Percentiles rank a stretch among this genome's conserved stretches.
Conservation (phyloP, 64 coral and sea anemone genomes). For the Montipora capricornis region DNA sequence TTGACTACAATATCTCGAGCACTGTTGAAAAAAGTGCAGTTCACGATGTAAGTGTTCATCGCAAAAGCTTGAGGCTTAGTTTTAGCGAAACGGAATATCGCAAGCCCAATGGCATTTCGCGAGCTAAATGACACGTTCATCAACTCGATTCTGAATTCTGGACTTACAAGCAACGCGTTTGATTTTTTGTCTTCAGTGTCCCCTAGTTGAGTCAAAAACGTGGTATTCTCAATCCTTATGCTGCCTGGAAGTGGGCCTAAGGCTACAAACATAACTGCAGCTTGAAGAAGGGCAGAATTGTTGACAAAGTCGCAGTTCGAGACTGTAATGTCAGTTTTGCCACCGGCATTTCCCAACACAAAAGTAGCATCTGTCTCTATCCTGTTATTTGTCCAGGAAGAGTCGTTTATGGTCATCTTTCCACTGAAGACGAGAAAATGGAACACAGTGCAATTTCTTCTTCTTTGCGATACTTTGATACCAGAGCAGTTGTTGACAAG, state of each 20-base stretch:
- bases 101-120: background rate
- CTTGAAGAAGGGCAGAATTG: background rate
- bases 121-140: background rate
- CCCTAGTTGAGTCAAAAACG: background rate
- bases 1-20: background rate
- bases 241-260: background rate
- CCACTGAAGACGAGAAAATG: background rate
- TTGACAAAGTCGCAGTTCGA: background rate
- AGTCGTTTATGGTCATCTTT: background rate
- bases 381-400: slow-evolving; percentile 7
- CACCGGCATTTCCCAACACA: background rate
- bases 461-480: background rate
- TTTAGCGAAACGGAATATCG: background rate
- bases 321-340: background rate
- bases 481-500: background rate
- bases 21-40: slow-evolving; percentile 2
- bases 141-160: background rate
- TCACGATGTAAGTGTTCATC: background rate
- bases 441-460: background rate
- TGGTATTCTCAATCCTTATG: background rate
- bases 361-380: background rate
- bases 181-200: background rate
- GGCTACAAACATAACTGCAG: background rate
- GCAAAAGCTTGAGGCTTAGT: background rate
- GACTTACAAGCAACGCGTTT: background rate